Conservation (phyloP, 2,797 vertebrate species). For the Atherinosoma microstoma region DNA sequence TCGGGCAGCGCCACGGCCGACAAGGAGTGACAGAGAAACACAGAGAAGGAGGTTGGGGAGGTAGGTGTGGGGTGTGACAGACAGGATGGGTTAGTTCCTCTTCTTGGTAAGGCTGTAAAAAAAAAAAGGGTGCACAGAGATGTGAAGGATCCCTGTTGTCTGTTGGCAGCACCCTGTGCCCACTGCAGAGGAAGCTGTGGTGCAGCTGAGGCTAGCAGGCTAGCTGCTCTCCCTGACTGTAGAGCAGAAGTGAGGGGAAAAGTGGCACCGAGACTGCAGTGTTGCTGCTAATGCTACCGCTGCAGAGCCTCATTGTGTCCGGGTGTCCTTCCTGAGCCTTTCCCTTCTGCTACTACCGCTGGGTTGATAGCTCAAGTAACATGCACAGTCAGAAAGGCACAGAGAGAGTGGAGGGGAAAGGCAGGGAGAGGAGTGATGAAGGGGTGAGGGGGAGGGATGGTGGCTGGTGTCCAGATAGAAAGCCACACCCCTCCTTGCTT, state of each 20-base stretch:
- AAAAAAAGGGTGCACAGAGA: slow-evolving; percentile 56
- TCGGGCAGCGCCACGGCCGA: slow-evolving; percentile 62
- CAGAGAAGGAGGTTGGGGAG: slow-evolving; percentile 16
- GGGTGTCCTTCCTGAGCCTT: slow-evolving; percentile 60
- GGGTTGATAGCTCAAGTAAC: slow-evolving; percentile 71
- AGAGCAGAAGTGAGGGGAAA: slow-evolving; percentile 43
- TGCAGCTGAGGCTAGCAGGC: slow-evolving; percentile 65
- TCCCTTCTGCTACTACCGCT: slow-evolving; percentile 58
- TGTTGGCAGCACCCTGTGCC: slow-evolving; percentile 65
- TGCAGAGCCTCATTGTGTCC: slow-evolving; percentile 75
- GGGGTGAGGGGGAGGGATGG: slow-evolving; percentile 72
- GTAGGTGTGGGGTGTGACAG: slow-evolving; percentile 6
- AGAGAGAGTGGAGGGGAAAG: slow-evolving; percentile 52
- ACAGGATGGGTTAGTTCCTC: slow-evolving; percentile 75
- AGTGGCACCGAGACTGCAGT: slow-evolving; percentile 57
- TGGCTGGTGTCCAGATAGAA: slow-evolving; percentile 81
- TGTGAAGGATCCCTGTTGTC: slow-evolving; percentile 68
- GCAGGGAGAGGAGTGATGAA: slow-evolving; percentile 65
- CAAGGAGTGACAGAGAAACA: slow-evolving; percentile 43
- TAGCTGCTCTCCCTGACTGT: slow-evolving; percentile 58
- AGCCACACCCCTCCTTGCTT: slow-evolving; percentile 79
- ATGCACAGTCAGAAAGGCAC: slow-evolving; percentile 69
- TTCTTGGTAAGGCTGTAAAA: slow-evolving; percentile 57
- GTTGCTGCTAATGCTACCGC: slow-evolving; percentile 56
- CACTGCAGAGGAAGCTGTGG: slow-evolving; percentile 65